Conservation (phyloP, 2,797 vertebrate species). For the Bradypus variegatus region DNA sequence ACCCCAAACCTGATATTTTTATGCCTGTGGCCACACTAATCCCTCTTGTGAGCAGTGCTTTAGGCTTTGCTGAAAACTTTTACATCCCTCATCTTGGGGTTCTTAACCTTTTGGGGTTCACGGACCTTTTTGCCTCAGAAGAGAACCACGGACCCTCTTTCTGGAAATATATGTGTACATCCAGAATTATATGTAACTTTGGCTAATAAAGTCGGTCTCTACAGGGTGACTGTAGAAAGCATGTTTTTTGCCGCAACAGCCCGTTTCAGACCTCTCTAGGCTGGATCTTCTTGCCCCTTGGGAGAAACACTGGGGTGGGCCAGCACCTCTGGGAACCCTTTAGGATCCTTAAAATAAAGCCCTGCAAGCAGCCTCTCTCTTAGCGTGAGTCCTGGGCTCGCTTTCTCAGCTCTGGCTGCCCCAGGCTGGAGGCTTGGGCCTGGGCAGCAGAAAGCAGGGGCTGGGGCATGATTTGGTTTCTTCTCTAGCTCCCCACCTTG, state of each 20-base stretch:
- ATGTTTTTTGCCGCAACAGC: background rate
- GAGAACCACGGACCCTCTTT: background rate
- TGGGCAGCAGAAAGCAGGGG: background rate
- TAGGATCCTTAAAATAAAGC: background rate
- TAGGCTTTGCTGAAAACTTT: background rate
- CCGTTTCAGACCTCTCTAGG: background rate
- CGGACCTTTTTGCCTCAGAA: background rate
- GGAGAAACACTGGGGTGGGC: background rate
- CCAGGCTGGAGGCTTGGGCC: background rate
- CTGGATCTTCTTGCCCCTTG: background rate
- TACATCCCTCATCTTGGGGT: background rate
- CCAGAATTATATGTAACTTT: background rate
- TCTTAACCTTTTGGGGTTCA: background rate
- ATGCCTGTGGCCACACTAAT: background rate
- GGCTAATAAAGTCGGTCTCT: background rate
- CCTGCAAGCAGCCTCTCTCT: background rate
- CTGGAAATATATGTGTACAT: too few species aligned
- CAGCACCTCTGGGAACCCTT: background rate
- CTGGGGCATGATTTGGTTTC: background rate
- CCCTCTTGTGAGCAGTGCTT: background rate
- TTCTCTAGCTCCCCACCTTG: background rate
- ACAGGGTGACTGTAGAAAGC: background rate
- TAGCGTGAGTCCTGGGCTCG: background rate
- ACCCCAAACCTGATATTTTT: background rate
- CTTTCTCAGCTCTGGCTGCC: background rate